A percentile compares a stretch with the other conserved stretches of the same genome.
Evolutionary conservation across 2,113 vertebrate species (phyloP).

Genomic region (Nipponia nippon): DNA sequence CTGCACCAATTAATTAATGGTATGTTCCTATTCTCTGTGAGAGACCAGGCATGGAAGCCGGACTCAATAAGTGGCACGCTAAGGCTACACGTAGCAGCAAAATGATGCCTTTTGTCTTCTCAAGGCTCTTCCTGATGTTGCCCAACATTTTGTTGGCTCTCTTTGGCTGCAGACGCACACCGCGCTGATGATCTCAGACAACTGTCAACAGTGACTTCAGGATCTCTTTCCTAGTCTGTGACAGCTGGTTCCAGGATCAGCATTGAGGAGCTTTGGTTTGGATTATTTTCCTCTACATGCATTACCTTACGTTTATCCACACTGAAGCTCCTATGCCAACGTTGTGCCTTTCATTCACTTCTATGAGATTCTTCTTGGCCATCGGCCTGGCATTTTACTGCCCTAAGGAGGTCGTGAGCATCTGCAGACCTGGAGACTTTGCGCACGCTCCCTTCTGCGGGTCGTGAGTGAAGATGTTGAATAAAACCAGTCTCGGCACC

Average conservation of each 20-base stretch:
- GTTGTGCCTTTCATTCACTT: background rate
- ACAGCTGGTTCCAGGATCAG: background rate
- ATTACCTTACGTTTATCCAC: accelerated
- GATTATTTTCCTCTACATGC: background rate
- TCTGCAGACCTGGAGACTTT: background rate
- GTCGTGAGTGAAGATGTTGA: background rate
- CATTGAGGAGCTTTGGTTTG: background rate
- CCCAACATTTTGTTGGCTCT: background rate
- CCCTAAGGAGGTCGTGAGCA: background rate
- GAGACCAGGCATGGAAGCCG: background rate
- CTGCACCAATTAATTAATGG: background rate
- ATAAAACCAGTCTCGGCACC: background rate
- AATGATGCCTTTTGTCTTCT: background rate
- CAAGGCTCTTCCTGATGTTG: background rate
- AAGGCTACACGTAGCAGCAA: background rate
- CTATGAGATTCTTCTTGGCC: background rate
- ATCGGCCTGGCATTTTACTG: background rate
- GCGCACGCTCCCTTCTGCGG: background rate
- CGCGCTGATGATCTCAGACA: background rate
- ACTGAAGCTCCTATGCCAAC: background rate
- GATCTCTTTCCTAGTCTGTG: background rate
- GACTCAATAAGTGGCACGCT: background rate
- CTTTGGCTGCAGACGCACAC: background rate
- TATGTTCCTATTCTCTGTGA: background rate
- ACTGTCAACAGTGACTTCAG: background rate